Evolutionary conservation across 2,113 vertebrate genomes (phyloP), one percentile per base, ranked within the genome.

Genomic region (Beaufortia kweichowensis): DNA sequence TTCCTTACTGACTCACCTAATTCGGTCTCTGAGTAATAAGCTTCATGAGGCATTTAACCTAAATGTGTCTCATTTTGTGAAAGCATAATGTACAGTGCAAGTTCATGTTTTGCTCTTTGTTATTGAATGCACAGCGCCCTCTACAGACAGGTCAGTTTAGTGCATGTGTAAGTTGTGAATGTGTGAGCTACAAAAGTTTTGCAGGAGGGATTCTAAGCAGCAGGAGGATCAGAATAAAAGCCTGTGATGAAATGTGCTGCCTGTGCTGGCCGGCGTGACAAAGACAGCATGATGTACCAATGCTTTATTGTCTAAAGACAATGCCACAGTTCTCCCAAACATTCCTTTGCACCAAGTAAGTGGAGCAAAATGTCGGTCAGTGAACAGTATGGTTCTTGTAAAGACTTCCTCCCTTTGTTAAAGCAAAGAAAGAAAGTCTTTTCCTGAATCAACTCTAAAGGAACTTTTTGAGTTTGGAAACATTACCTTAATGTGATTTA

Each of bases 111-210:
- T 29, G 24, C 61, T 29, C 3, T n/a, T 12, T 14, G 57, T 64
- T 41, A 43, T 35, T 77, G 69, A 80, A 39, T 46, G 46, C 62
- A 83, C 46, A 77, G 77, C 76, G 70, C 79, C 82, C 82, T 83
- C 84, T 84, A 79, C 48, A 77, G 57, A 46, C 5, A 2, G 6
- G 35, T 24, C 7, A 53, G 19, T 15, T 53, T 21, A n/a, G 48
- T 21, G 48, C 48, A 53, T 19, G 8, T 12, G 19, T 35, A 19
- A 66, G 67, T 59, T 41, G 39, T 31, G 31, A 43, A 21, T 62
- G 77, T 64, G 41, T 56, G 35, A 64, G 28, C 64, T n/a, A 28
- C 41, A 10, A 19, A 43, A 46, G 17, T 48, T 66, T 46, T 66
- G 24, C 17, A 26, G 64, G 26, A 48, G 24, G n/a, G 75, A 64